Evolutionary conservation across 2,888 invertebrate species (phyloP).

Genomic region (Linnaemya tessellans): DNA sequence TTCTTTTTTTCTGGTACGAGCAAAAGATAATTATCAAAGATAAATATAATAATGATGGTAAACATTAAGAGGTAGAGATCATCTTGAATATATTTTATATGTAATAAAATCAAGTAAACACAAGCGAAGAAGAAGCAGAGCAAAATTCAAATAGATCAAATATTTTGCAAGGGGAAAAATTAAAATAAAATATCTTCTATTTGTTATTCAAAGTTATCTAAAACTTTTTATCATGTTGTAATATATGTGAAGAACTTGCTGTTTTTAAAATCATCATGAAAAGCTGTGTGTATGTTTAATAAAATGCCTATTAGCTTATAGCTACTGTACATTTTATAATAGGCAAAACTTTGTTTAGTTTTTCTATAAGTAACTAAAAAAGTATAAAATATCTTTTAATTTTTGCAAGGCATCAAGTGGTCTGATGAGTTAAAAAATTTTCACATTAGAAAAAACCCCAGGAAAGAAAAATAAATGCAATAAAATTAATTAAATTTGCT

Average conservation of each 20-base stretch:
- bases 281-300: conserved; percentile 1
- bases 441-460: conserved; percentile 36
- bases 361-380: conserved; percentile 22
- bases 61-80: conserved; percentile 53
- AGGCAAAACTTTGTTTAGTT: background rate
- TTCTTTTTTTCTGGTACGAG: conserved; percentile 8
- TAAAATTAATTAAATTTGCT: conserved; percentile 74
- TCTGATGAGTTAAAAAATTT: conserved; percentile 30
- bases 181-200: too few relatives aligned
- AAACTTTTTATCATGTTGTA: too few relatives aligned
- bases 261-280: conserved; percentile 20
- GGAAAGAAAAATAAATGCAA: conserved; percentile 61
- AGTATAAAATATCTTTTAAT: conserved; percentile 11
- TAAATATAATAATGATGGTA: conserved; percentile 71
- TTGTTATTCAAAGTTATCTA: too few relatives aligned
- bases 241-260: too few relatives aligned
- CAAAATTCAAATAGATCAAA: conserved; percentile 36
- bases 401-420: conserved; percentile 33
- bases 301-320: conserved; percentile 30
- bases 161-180: conserved; percentile 12
- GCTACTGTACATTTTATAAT: conserved; percentile 44
- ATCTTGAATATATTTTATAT: conserved; percentile 49
- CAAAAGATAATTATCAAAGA: conserved; percentile 69
- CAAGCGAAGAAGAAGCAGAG: conserved; percentile 38
- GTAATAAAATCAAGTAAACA: conserved; percentile 70